Evolutionary conservation across 2,797 vertebrate species (phyloP).

Genomic region (Sylvia borin): DNA sequence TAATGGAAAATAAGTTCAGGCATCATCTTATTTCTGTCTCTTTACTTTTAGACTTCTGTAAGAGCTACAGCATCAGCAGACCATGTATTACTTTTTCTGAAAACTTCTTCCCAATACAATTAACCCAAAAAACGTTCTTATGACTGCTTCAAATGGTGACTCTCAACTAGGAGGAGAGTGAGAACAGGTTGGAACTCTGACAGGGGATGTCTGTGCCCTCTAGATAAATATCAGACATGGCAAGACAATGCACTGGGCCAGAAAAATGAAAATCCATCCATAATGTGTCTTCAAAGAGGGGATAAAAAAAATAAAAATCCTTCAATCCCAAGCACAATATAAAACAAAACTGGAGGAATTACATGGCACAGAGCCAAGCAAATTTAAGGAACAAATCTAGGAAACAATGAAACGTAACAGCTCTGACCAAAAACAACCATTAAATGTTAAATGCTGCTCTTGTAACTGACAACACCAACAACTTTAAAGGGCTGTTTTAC

Average conservation of each 20-base stretch:
- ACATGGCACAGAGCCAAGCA: conserved; percentile 42
- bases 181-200: neutral
- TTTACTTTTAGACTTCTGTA: neutral
- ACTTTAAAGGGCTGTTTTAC: conserved; percentile 57
- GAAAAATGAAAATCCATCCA: conserved; percentile 17
- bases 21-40: neutral
- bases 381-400: conserved; percentile 65
- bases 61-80: neutral
- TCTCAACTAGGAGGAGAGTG: neutral
- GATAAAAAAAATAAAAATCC: neutral
- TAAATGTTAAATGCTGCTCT: conserved; percentile 69
- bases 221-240: neutral
- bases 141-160: neutral
- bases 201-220: neutral
- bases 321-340: conserved; percentile 25
- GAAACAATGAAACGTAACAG: conserved; percentile 72
- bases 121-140: neutral
- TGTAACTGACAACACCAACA: conserved; percentile 64
- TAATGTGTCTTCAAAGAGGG: conserved; percentile 1
- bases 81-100: neutral
- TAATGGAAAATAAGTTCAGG: neutral
- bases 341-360: conserved; percentile 20
- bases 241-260: neutral
- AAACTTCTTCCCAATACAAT: neutral
- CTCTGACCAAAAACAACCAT: conserved; percentile 62